Conservation (phyloP, 2,113 vertebrate genomes). For the Poeciliopsis occidentalis region DNA sequence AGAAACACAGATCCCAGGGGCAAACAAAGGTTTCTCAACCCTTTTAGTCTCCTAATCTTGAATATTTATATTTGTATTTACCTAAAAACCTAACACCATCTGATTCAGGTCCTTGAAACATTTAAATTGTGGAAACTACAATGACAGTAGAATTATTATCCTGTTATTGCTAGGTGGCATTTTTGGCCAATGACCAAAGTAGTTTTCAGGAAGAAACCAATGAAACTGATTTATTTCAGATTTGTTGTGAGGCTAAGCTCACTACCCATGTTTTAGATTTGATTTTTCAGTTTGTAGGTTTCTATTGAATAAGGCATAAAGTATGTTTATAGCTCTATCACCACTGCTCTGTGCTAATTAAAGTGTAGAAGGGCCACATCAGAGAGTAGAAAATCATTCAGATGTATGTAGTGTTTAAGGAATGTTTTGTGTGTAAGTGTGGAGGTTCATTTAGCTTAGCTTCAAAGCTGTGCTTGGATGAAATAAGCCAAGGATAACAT, state of each 20-base stretch:
- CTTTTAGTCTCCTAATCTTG: no score
- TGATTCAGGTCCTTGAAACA: conserved; percentile 4
- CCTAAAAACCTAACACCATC: no score
- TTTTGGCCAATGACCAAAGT: conserved; percentile 55
- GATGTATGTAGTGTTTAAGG: no score
- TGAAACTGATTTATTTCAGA: conserved; percentile 67
- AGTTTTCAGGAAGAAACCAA: conserved; percentile 58
- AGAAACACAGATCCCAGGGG: no score
- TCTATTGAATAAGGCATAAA: conserved; percentile 72
- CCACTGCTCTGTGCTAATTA: conserved; percentile 71
- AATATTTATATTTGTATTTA: no score
- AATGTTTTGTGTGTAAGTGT: background rate
- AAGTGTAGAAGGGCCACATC: conserved; percentile 49
- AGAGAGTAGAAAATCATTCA: conserved; percentile 22
- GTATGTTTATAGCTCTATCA: conserved; percentile 68
- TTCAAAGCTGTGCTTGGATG: background rate
- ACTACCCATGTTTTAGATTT: conserved; percentile 12
- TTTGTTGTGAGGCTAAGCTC: conserved; percentile 41
- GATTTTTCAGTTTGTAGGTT: conserved; percentile 41
- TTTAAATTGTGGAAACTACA: conserved; percentile 29
- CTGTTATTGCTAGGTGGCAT: conserved; percentile 56
- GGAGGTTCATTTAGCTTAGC: background rate
- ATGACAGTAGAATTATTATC: conserved; percentile 54
- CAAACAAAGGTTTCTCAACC: no score
- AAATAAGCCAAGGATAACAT: background rate